phyloP scores from a whole-genome alignment of 2,797 vertebrate genomes.

The Phrynocephalus guinanensis region DNA sequence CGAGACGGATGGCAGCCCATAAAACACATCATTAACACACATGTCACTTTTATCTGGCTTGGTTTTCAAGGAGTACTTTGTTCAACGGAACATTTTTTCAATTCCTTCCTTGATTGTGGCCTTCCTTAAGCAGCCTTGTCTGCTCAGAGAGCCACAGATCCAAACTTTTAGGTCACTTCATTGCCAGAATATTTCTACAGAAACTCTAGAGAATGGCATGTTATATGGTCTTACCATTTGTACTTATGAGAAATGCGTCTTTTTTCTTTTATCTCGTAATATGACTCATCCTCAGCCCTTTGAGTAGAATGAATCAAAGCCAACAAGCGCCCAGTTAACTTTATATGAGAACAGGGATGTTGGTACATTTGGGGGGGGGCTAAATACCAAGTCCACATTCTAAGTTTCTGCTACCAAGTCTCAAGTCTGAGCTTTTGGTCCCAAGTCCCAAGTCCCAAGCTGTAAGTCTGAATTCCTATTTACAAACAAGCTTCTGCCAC shows the following conservation, averaged over 20 bases:
- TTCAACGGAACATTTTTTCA: constrained; percentile 83
- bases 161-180: background rate
- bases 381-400: too few relatives aligned
- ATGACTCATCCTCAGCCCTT: background rate
- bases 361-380: too few relatives aligned
- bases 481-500: too few relatives aligned
- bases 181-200: rapidly evolving
- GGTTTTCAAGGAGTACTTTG: constrained; percentile 82
- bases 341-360: background rate
- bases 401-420: too few relatives aligned
- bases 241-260: background rate
- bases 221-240: background rate
- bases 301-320: background rate
- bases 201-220: rapidly evolving
- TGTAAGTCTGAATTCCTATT: too few relatives aligned
- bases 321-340: background rate
- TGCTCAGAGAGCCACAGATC: background rate
- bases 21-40: constrained; percentile 87
- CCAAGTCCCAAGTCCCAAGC: too few relatives aligned
- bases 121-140: constrained; percentile 60
- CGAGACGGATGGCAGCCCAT: constrained; percentile 85
- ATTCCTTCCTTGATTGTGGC: constrained; percentile 59
- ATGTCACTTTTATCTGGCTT: constrained; percentile 82
- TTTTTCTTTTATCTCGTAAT: background rate
- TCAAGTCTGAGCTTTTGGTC: too few relatives aligned